Base-by-base conservation (phyloP, 2,888 invertebrate species). In the Calliphora vomitoria region DNA sequence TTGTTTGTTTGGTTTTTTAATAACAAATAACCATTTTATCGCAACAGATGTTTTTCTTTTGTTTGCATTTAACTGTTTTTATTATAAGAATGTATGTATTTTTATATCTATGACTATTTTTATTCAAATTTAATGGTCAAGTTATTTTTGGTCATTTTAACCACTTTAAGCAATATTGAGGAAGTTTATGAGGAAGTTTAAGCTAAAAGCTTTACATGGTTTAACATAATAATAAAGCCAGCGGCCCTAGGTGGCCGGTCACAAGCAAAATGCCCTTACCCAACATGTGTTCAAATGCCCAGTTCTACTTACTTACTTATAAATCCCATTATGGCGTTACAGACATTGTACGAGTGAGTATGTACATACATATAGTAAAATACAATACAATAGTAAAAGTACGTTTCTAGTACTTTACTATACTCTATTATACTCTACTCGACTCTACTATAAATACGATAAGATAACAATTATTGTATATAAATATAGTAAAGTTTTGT, bases 391-490 rank as follows among this genome's bases (percentile, higher is more conserved):
- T 11, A 44, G 11, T 11, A 11, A 31, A 35, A 47, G 15, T 41
- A 25, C 25, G 18, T 55, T 38, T 78, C 4, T 66, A 41, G 41
- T n/a, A 18, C 41, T 4, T 25, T 15, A 25, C n/a, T 66, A 3
- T 31, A 50, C 31, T n/a, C n/a, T n/a, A n/a, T n/a, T 3, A 31
- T 5, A 31, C 31, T 31, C 31, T 31, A 31, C 31, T 31, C 31
- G 1, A 50, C 50, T 8, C 11, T 44, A 44, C 44, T 44, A 62
- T n/a, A 53, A 25, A 76, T 71, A 71, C 68, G 85, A 85, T 85
- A 85, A 85, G 85, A 85, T 80, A 85, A 85, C 50, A 62, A 76
- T 76, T 62, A 83, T 83, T 71, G 55, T 83, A 58, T 44, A 55
- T 71, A 78, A 64, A 55, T 83, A 71, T 35, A 35, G 35, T 35